Evolutionary conservation across 2,113 vertebrate species (phyloP).

Genomic region (Tor tambroides): DNA sequence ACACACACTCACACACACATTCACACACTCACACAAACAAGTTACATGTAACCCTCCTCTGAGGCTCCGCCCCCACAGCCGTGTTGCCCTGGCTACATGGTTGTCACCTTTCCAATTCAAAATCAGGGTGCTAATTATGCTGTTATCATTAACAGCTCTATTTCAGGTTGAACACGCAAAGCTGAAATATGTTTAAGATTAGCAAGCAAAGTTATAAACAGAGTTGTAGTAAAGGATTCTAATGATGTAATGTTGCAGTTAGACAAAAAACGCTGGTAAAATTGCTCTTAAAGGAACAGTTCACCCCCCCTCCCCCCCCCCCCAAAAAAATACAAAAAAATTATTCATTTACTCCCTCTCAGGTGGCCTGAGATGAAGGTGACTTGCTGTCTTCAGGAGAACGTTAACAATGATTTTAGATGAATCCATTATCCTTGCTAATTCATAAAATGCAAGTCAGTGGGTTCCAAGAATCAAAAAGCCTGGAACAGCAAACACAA

Average conservation of each 20-base stretch:
- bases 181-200: not conserved
- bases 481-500: no score
- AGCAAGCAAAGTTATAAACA: not conserved
- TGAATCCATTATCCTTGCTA: no score
- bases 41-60: constrained; percentile 8
- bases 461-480: no score
- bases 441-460: no score
- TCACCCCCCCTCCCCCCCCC: no score
- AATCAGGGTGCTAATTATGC: constrained; percentile 14
- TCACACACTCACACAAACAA: constrained; percentile 9
- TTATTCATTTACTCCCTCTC: no score
- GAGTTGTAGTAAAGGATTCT: not conserved
- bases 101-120: constrained; percentile 33
- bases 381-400: no score
- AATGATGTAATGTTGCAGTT: not conserved
- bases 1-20: constrained; percentile 16
- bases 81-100: not conserved
- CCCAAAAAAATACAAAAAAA: no score
- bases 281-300: not conserved
- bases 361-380: no score
- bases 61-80: not conserved
- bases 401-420: no score
- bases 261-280: no score
- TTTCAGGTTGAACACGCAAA: constrained; percentile 28
- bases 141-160: constrained; percentile 20